phyloP scores from a whole-genome alignment of 2,888 invertebrate genomes.

The Lepas anatifera region DNA sequence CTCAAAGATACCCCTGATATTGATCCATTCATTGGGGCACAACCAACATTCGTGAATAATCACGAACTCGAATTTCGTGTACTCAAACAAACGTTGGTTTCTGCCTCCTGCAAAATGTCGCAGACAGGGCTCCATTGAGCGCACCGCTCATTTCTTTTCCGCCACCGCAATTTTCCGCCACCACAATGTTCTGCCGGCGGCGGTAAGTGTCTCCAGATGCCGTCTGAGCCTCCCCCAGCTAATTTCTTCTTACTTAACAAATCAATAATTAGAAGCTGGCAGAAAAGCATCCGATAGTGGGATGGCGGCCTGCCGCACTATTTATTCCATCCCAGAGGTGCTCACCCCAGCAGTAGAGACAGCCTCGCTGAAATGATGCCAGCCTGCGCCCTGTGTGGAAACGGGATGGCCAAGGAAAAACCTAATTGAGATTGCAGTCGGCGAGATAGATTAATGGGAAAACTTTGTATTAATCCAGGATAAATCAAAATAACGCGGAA shows the following conservation, averaged over 20 bases:
- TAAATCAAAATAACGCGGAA: constrained; percentile 11
- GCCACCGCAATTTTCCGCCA: no score
- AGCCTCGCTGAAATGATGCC: neutral
- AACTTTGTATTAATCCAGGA: constrained; percentile 11
- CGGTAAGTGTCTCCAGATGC: no score
- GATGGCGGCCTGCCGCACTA: neutral
- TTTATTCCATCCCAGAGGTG: neutral
- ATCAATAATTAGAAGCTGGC: neutral
- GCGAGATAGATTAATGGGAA: constrained; percentile 11
- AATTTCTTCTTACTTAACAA: constrained; percentile 4
- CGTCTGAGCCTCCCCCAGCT: neutral
- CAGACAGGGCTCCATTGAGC: no score
- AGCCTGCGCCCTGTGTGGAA: neutral
- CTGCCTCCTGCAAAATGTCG: no score
- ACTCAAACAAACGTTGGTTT: no score
- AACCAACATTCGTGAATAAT: no score
- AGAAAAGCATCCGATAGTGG: neutral
- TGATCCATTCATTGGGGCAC: no score
- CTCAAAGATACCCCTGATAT: no score
- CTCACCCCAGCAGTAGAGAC: neutral
- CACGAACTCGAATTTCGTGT: no score
- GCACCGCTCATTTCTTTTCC: no score
- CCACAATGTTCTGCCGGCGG: no score
- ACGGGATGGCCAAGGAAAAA: neutral
- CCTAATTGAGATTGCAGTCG: constrained; percentile 12